These are phyloP conservation scores for Pristionchus mayeri DNA, from an alignment of 2,888 invertebrate genomes.

Conservation along the genomic window DNA sequence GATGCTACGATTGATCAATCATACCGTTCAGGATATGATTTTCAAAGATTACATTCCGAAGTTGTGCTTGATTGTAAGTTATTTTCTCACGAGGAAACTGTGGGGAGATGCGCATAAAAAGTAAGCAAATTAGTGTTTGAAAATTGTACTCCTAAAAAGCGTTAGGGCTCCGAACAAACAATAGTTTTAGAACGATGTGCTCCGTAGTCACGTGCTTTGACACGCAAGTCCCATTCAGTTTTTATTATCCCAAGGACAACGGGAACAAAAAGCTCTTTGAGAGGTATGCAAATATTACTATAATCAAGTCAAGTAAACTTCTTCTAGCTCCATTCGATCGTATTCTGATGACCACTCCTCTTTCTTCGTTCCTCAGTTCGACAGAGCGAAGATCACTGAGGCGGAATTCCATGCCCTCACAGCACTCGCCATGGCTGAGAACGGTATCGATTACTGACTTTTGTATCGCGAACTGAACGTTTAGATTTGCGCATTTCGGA, in stretches of 20 bases:
- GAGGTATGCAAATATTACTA: background rate
- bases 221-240: background rate
- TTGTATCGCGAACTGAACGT: background rate
- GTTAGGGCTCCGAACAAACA: too few relatives aligned
- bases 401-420: slow-evolving; percentile 2
- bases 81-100: background rate
- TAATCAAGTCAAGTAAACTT: background rate
- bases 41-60: slow-evolving; percentile 1
- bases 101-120: background rate
- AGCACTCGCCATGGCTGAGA: background rate
- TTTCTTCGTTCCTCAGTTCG: background rate
- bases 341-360: background rate
- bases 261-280: background rate
- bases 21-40: background rate
- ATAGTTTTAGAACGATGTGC: slow-evolving; percentile 1
- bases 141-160: background rate
- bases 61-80: background rate
- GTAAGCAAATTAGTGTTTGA: background rate
- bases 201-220: slow-evolving; percentile 9
- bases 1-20: too few relatives aligned
- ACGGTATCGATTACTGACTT: background rate
- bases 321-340: background rate
- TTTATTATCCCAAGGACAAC: background rate
- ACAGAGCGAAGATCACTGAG: background rate
- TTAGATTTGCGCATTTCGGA: background rate